Conservation (phyloP, 2,797 vertebrate species). For the Mormyrops attenuatus region DNA sequence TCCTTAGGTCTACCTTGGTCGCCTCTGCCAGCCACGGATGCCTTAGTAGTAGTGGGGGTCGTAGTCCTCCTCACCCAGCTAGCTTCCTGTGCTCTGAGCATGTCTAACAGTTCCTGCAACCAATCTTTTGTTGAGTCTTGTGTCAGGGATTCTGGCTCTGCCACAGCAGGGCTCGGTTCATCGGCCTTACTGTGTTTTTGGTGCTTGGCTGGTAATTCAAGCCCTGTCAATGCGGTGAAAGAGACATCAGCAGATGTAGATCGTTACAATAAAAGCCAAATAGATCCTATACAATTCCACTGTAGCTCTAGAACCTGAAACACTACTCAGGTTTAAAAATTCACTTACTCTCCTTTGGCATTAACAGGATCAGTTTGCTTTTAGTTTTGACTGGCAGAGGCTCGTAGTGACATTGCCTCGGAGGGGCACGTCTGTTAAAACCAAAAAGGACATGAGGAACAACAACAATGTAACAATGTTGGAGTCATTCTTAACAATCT, state of each 20-base stretch:
- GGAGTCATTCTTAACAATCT: background rate
- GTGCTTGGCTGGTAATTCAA: constrained; percentile 38
- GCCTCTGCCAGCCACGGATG: constrained; percentile 39
- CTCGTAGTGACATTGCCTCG: constrained; percentile 73
- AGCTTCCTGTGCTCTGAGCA: constrained; percentile 19
- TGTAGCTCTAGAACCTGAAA: background rate
- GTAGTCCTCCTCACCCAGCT: constrained; percentile 14
- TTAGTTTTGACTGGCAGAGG: constrained; percentile 73
- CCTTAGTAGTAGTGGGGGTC: constrained; percentile 25
- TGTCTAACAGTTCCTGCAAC: constrained; percentile 53
- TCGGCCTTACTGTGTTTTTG: constrained; percentile 35
- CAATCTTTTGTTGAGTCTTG: constrained; percentile 44
- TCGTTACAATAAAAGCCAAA: background rate
- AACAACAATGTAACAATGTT: background rate
- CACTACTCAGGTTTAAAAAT: background rate
- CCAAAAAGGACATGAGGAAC: background rate
- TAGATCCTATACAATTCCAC: background rate
- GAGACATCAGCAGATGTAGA: background rate
- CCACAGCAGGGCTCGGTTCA: constrained; percentile 32
- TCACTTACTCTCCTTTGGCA: constrained; percentile 83
- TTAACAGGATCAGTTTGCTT: constrained; percentile 69
- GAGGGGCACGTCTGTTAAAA: constrained; percentile 74
- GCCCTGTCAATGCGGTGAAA: constrained; percentile 61
- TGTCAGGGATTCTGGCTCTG: constrained; percentile 24
- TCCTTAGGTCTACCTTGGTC: constrained; percentile 30